phyloP scores from a whole-genome alignment of 1,140 invertebrate genomes.

The Trichomalopsis sarcophagae region DNA sequence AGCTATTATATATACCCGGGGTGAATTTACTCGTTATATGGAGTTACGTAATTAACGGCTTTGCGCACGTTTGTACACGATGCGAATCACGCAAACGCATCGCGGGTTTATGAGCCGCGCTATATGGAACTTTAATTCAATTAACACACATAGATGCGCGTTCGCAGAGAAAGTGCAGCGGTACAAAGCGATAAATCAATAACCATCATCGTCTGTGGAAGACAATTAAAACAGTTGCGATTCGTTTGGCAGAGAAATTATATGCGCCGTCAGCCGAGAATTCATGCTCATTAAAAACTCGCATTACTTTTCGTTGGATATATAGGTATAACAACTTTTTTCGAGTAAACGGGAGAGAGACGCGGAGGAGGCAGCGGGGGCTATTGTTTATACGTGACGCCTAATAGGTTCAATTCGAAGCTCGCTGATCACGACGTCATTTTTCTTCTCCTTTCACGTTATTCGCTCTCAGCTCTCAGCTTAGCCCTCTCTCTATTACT shows the following conservation, averaged over 20 bases:
- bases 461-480: background rate
- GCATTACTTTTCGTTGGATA: background rate
- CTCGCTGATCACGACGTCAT: conserved; percentile 4
- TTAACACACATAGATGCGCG: background rate
- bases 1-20: too few species aligned
- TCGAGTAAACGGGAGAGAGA: background rate
- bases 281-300: conserved; percentile 20
- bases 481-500: background rate
- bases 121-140: background rate
- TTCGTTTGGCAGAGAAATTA: background rate
- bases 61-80: too few species aligned
- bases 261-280: conserved; percentile 1
- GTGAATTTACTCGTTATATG: too few species aligned
- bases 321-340: background rate
- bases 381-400: conserved; percentile 13
- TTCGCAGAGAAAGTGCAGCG: background rate
- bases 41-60: too few species aligned
- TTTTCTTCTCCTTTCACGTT: background rate
- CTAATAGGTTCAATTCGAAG: conserved; percentile 26
- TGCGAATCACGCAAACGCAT: too few species aligned
- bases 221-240: background rate
- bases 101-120: too few species aligned
- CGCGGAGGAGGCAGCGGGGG: background rate
- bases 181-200: background rate
- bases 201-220: background rate